Base-by-base conservation (phyloP, 2,113 vertebrate genomes). In the Scartelaos histophorus region DNA sequence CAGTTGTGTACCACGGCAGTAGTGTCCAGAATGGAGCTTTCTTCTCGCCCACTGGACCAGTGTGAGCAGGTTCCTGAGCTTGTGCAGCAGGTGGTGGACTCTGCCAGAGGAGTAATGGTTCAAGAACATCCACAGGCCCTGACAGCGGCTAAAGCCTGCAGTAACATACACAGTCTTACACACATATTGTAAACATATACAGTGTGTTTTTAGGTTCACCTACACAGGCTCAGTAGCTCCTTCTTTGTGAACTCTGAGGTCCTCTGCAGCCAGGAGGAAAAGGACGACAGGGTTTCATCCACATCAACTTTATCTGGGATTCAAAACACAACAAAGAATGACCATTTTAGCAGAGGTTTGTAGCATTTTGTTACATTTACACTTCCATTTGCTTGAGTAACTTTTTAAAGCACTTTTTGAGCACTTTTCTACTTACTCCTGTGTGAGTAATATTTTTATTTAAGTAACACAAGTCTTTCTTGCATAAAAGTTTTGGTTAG, bases 61-160 rank as follows among this genome's bases (percentile, higher is more conserved):
- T 3, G 84, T 87, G 61, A 89, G 76, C 68, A 92, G 66, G 74
- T 90, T 90, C 43, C 71, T 89, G 74, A 90, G 82, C 73, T 74
- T 80, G 74, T 87, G 87, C 11, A 88, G 80, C 46, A 88, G 69
- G 62, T 43, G n/a, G 81, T 86, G 71, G 19, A 90, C 77, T 54
- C 72, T 79, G 35, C 75, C 62, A 77, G 87, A 85, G 64, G 85
- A 80, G 25, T 68, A 62, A 12, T 54, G 76, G 58, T 88, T 83
- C 46, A 90, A 75, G 69, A 83, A 87, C 83, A 92, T 90, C 90
- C 88, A 89, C 46, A 83, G 77, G 29, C 85, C 85, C 65, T 83
- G 76, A 56, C 88, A 89, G 49, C 74, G 76, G 21, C 82, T 88
- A 69, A 88, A 85, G 16, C 87, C 90, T 92, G 68, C 6, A 0